Evolutionary conservation across 1,140 invertebrate genomes (phyloP), one percentile per base, ranked within the genome.

Genomic region (Aphelenchoides fujianensis): DNA sequence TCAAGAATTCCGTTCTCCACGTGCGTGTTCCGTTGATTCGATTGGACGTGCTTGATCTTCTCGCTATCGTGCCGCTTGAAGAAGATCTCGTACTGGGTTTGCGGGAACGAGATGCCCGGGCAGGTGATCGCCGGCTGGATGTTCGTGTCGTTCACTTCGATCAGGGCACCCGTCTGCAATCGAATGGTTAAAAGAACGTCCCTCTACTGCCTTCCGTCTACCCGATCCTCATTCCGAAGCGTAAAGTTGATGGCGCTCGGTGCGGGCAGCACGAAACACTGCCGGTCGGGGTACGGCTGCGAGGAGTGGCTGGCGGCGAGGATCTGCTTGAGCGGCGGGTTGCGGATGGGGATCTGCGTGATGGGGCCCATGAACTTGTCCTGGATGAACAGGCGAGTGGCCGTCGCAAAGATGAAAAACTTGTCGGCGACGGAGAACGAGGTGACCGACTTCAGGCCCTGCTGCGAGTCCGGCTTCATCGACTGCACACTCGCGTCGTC

Each of bases 371-470:
- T 71, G 19, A 48, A 41, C 1, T 77, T 73, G 12, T 81, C 80
- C 61, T 83, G 82, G 31, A 83, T 75, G 7, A 84, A 57, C 66
- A 83, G 67, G 52, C 84, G 74, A 7, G 61, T 72, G 1, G 81
- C 76, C 27, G 81, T 85, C 9, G 77, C 80, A 55, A 83, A 84
- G 19, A 84, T 74, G 61, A 83, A 85, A 30, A 83, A 61, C 70
- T 83, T 85, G 68, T 83, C 81, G 12, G 83, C 83, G n/a, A 84
- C 83, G 2, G 83, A 66, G 69, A 83, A 83, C 32, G 76, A 71
- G 16, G 73, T 74, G 7, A 83, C 75, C 9, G 78, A 74, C 68
- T 83, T 83, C 16, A 84, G 64, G 1, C 83, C 81, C 2, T 75
- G 81, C 34, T 82, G 79, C 69, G 64, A 57, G 41, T 0, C 19